Base-by-base conservation (phyloP, 2,888 invertebrate genomes). In the Julus scandinavius region DNA sequence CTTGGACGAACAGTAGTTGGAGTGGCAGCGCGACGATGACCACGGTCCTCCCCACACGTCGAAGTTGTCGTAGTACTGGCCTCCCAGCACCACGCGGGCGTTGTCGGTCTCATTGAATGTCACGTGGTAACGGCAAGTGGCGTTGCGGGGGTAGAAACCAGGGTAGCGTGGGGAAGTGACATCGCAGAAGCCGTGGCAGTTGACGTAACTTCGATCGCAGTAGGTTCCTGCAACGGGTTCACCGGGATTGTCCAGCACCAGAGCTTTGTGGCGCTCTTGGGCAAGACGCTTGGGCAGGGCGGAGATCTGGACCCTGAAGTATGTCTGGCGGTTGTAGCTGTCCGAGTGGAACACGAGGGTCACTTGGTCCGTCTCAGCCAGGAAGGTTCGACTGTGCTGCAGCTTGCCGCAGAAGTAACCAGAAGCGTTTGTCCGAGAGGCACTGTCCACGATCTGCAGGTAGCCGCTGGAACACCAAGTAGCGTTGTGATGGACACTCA, bases 371-470 rank as follows among this genome's bases (percentile, higher is more conserved):
- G 89, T 87, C 80, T 90, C 89, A 9, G 89, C 86, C 4, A 89
- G 45, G 87, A 87, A 90, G 11, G 87, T 88, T 5, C 89, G 87
- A 72, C 89, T 85, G 40, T 85, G 80, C 72, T 87, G 88, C 9
- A 88, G 88, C 86, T 88, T 89, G 38, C 90, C 90, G 58, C 90
- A 90, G 49, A 89, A 90, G 63, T 87, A 88, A 2, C 90, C 90
- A 6, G 89, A 50, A 11, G 86, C 15, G 40, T 89, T 80, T n/a
- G 50, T 9, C 40, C 89, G 50, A 9, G 11, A 11, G 7, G 41
- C 40, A 38, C 83, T 41, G 86, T 90, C 90, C 45, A 89, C 88
- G 38, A 90, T 89, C 88, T 89, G 89, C 6, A 90, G 49, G 63
- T 89, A 89, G 45, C 89, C 89, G 38, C 63, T 72, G 13, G 85